Evolutionary conservation across 2,797 vertebrate genomes (phyloP).

Genomic region (Sebastiscus albofasciatus): DNA sequence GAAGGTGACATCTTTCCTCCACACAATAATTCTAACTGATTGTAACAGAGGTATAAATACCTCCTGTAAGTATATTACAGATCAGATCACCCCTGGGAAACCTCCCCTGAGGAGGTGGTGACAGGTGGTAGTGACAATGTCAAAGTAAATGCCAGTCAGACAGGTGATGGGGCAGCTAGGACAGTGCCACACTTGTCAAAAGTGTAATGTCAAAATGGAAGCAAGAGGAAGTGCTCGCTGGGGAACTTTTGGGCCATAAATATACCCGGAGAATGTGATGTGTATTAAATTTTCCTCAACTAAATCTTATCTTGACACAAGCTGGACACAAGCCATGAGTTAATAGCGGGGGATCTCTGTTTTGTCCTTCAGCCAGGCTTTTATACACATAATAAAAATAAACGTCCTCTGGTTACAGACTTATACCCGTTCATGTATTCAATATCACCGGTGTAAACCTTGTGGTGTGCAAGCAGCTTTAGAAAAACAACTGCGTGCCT

Average conservation of each 20-base stretch:
- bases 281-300: neutral
- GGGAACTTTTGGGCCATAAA: conserved; percentile 20
- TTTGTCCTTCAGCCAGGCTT: conserved; percentile 15
- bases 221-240: neutral
- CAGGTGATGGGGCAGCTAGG: conserved; percentile 14
- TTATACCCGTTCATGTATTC: neutral
- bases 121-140: conserved; percentile 26
- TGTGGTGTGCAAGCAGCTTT: neutral
- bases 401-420: neutral
- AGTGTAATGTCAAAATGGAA: conserved; percentile 19
- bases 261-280: conserved; percentile 23
- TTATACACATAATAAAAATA: neutral
- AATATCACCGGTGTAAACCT: neutral
- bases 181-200: conserved; percentile 26
- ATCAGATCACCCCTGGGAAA: conserved; percentile 5
- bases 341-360: neutral
- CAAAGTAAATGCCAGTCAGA: conserved; percentile 30
- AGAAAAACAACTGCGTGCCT: neutral
- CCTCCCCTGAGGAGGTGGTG: conserved; percentile 6
- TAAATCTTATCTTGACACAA: conserved; percentile 23
- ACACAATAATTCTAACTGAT: neutral
- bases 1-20: neutral
- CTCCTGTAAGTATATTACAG: neutral
- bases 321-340: conserved; percentile 19
- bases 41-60: conserved; percentile 7